Conservation (phyloP, 2,888 invertebrate genomes). For the Mayetiola destructor region DNA sequence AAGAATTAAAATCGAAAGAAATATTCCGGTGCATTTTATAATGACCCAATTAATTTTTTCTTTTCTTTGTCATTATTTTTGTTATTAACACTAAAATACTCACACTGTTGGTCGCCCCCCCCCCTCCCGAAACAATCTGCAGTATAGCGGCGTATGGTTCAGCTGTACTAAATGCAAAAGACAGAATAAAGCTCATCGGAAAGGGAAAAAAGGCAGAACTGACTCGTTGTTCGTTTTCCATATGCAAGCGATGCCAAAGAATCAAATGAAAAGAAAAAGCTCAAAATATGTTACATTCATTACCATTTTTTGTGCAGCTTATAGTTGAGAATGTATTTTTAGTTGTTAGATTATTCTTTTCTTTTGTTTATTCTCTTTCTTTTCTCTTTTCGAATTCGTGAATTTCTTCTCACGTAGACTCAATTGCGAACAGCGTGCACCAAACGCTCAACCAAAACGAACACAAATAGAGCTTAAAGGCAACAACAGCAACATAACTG, state of each 20-base stretch:
- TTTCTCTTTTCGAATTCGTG: too few species aligned
- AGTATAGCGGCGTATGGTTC: not conserved
- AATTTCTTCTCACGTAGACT: too few species aligned
- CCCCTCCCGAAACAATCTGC: not conserved
- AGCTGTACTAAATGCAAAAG: not conserved
- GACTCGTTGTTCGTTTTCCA: not conserved
- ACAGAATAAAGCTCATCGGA: not conserved
- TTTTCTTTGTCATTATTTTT: slow-evolving; percentile 5
- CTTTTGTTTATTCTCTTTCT: too few species aligned
- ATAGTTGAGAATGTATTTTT: too few species aligned
- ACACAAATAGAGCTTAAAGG: too few species aligned
- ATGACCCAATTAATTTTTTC: slow-evolving; percentile 13
- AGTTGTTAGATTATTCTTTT: too few species aligned
- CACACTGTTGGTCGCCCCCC: too few species aligned
- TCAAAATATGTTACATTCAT: slow-evolving; percentile 12
- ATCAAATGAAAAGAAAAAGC: not conserved
- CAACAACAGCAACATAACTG: too few species aligned
- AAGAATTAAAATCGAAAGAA: too few species aligned
- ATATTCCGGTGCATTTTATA: slow-evolving; percentile 1
- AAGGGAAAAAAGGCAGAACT: not conserved
- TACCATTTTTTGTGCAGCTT: not conserved
- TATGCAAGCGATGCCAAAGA: not conserved
- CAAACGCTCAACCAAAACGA: too few species aligned
- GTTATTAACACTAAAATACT: not conserved
- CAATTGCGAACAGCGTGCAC: too few species aligned